Base-by-base conservation (phyloP, 2,797 vertebrate genomes). In the Sternarchorhynchus goeldii region DNA sequence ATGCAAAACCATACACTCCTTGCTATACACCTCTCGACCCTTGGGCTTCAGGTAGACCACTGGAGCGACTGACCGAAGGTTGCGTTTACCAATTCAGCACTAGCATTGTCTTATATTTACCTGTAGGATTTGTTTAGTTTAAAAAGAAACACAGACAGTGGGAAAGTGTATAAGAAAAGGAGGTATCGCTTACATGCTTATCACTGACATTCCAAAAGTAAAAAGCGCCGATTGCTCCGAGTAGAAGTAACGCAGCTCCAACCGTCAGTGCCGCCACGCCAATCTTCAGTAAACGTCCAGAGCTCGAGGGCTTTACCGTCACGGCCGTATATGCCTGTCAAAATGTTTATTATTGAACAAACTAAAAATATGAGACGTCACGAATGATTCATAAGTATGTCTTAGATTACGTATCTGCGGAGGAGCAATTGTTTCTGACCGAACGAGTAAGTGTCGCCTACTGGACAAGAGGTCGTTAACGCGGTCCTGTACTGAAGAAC, bases 161-260 rank as follows among this genome's bases (percentile, higher is more conserved):
- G 14, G 21, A 14, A 58, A 6, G 10, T 21, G 12, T 5, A 25
- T 25, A 53, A 17, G 4, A 14, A 6, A 25, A 41, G 8, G 16
- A 34, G 14, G 45, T 39, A 8, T 41, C 4, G 76, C 95, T 94
- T 91, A 96, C 96, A 82, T 96, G 95, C 88, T 92, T 93, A 82
- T 95, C 94, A 3, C 91, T 94, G 87, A 90, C 94, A 88, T 97
- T 97, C 96, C 96, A 97, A 88, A 95, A 96, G 92, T 95, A 97
- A 84, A 96, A 96, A 39, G 95, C 95, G 6, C 95, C 96, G 4
- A 95, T 91, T 32, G 95, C 94, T 41, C 96, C 96, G 55, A 95
- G 92, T 29, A 98, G 93, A 68, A 98, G 92, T 67, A 98, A 91
- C 8, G 92, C 80, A 4, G 93, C 93, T 39, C 95, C 95, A 0